Evolutionary conservation across 1,140 invertebrate species (phyloP).

Genomic region (Zaprionus africanus): DNA sequence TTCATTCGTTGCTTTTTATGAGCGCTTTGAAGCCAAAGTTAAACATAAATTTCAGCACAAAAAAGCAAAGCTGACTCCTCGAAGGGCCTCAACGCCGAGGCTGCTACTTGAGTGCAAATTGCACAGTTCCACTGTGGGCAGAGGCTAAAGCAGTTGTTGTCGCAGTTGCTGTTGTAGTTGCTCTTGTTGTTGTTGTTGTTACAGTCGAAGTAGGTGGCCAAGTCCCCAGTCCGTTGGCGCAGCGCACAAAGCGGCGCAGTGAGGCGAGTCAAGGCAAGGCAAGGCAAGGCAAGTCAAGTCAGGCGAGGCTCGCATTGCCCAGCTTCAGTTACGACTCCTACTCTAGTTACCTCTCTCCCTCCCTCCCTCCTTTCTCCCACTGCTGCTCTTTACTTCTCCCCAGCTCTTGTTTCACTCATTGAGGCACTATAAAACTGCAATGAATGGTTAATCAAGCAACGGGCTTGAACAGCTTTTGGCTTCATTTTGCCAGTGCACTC

Average conservation of each 20-base stretch:
- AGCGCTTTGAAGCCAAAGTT: slow-evolving; percentile 77
- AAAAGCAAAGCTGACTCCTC: slow-evolving; percentile 47
- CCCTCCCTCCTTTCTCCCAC: slow-evolving; percentile 1
- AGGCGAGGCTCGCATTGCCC: slow-evolving; percentile 24
- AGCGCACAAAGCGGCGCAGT: slow-evolving; percentile 62
- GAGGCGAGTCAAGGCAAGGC: slow-evolving; percentile 63
- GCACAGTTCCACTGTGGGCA: slow-evolving; percentile 37
- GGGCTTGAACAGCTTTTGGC: slow-evolving; percentile 77
- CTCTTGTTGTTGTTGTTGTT: slow-evolving; percentile 8
- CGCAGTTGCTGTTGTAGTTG: slow-evolving; percentile 9
- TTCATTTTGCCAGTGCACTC: slow-evolving; percentile 72
- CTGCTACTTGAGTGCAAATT: slow-evolving; percentile 77
- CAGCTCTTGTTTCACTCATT: slow-evolving; percentile 59
- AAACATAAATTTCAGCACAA: slow-evolving; percentile 80
- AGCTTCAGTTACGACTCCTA: slow-evolving; percentile 20
- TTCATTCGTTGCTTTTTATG: slow-evolving; percentile 33
- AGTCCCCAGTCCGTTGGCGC: neutral
- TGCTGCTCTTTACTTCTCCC: slow-evolving; percentile 1
- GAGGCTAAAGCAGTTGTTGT: neutral
- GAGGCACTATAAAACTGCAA: slow-evolving; percentile 79
- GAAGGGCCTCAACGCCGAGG: neutral
- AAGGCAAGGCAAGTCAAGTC: slow-evolving; percentile 59
- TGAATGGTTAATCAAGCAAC: slow-evolving; percentile 81
- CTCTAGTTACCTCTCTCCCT: neutral
- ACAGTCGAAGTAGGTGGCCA: slow-evolving; percentile 45